Base-by-base conservation (phyloP, 2,797 vertebrate genomes). In the Molossus alvarezi region DNA sequence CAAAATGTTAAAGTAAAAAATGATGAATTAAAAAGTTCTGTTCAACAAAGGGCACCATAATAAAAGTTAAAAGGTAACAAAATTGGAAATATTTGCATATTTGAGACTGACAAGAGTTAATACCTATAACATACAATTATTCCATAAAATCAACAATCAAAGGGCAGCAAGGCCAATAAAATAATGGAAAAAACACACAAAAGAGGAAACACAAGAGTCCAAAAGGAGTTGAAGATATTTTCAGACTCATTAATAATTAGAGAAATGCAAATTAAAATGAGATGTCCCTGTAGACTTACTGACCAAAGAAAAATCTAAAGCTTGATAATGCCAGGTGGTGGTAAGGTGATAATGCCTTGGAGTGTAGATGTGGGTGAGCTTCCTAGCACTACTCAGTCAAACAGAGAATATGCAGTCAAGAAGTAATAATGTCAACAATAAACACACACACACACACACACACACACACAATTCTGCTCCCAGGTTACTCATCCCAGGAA, bases 1-100 rank as follows among this genome's bases (percentile, higher is more conserved):
- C 51, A 80, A 95, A 90, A 69, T 10, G 29, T 76, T 93, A 75
- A 79, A 83, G 37, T 29, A 58, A 82, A 94, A 91, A 64, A 27
- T 51, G 15, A 88, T 73, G 21, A 84, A 58, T 75, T 72, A 88
- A 71, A 45, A 25, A 83, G 48, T 85, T 69, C n/a, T 96, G 45
- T 80, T 85, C 51, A 91, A 79, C 25, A n/a, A 85, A 83, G 37
- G 41, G 45, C 1, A 72, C 48, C 51, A 83, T 9, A 64, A 51
- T 67, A 88, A 80, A 90, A 71, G 60, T 25, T 67, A 57, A 90
- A 82, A 82, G 13, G 80, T 29, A 89, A 60, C 4, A 55, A 62
- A 33, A 87, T 83, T 37, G 55, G 37, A 23, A 94, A 69, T 60
- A 58, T 67, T 69, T 93, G 7, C 21, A 82, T 85, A 90, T 72